A percentile compares a stretch with the other conserved stretches of the same genome.
Evolutionary conservation across 2,797 vertebrate species (phyloP).

Genomic region (Falco peregrinus): DNA sequence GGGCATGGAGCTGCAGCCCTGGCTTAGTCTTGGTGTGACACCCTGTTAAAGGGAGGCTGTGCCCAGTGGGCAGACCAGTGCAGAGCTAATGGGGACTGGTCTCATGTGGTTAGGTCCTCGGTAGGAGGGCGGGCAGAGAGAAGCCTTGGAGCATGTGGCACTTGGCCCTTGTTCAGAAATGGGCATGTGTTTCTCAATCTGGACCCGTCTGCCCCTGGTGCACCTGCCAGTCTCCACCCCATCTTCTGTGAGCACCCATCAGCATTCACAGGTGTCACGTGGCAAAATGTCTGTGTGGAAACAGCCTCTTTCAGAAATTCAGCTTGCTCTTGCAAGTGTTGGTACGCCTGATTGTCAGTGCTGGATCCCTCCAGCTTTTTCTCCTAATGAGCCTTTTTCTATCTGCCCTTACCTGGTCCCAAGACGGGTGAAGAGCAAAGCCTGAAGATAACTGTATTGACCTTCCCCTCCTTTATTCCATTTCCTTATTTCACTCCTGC

Average conservation of each 20-base stretch:
- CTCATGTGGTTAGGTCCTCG: fast-evolving
- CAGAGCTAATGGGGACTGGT: not conserved
- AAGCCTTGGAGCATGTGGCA: not conserved
- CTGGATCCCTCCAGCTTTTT: not conserved
- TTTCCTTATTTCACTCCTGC: not conserved
- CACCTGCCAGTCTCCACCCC: not conserved
- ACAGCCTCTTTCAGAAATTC: not conserved
- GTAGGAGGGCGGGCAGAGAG: not conserved
- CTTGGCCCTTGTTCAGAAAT: not conserved
- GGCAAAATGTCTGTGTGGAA: not conserved
- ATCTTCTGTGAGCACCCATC: not conserved
- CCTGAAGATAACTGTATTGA: not conserved
- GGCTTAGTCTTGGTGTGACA: not conserved
- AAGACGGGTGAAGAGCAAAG: not conserved
- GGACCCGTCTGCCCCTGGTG: not conserved
- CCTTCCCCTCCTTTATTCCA: not conserved
- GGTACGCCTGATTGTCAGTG: not conserved
- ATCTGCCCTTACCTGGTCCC: not conserved
- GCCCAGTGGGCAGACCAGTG: not conserved
- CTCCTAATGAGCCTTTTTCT: not conserved
- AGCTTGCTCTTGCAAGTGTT: not conserved
- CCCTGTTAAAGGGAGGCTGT: not conserved
- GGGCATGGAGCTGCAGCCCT: not conserved
- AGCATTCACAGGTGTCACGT: not conserved
- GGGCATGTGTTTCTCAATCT: not conserved